Evolutionary conservation across 2,797 vertebrate genomes (phyloP), one percentile per base, ranked within the genome.

Genomic region (Chloroceryle amazona): DNA sequence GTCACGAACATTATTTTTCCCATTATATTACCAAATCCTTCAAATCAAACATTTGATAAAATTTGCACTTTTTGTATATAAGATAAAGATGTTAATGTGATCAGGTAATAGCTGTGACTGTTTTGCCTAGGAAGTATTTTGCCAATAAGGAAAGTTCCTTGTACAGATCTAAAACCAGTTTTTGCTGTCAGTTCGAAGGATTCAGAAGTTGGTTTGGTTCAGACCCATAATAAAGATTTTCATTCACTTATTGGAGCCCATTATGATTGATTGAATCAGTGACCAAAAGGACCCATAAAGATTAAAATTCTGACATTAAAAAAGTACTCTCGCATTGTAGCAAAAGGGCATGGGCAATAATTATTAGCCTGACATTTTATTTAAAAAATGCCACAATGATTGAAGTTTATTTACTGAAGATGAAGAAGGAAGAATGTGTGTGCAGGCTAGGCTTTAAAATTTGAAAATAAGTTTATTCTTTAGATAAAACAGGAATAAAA

Each of bases 261-360:
- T 49, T 70, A 13, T 72, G 18, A 70, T 80, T 70, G 66, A 74
- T 4, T 42, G 41, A 89, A 76, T 70, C 51, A 67, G 25, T 88
- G 75, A 73, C 60, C 35, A 85, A 91, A 91, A 91, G 28, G 21
- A 85, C 20, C 4, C 15, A 67, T 29, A 58, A 85, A 73, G 52
- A 66, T 94, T 90, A 87, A 94, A 94, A 85, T 66, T 66, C 65
- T 82, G 47, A 37, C 74, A 86, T 82, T 84, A 82, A 76, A 83
- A 83, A 42, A 41, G 12, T 87, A 35, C 13, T 72, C 31, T 61
- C 3, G 4, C 8, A 49, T 76, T 85, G 20, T 26, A 78, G 31
- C 23, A 81, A 37, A 74, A 76, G 41, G 23, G 25, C 72, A 86
- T 19, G 11, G 33, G 11, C 41, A 70, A 93, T 62, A 73, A 89